Evolutionary conservation across 1,140 invertebrate genomes (phyloP).

Genomic region (Anoplolepis gracilipes): DNA sequence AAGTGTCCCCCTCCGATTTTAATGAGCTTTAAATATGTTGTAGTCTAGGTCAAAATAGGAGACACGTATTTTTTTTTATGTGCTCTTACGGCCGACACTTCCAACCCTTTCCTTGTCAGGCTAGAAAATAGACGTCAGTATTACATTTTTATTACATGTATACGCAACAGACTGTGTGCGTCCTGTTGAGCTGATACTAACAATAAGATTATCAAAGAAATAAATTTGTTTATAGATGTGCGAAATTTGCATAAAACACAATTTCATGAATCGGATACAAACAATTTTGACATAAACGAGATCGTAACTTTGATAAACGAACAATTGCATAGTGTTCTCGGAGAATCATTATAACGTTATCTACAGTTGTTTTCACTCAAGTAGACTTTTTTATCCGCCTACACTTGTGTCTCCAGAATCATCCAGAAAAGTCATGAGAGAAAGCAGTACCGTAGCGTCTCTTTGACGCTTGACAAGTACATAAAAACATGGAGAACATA

Average conservation of each 20-base stretch:
- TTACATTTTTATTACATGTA: conserved; percentile 28
- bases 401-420: conserved; percentile 6
- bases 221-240: conserved; percentile 26
- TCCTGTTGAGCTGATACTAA: too few relatives aligned
- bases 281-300: not conserved
- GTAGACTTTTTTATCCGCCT: not conserved
- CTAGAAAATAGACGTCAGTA: conserved; percentile 17
- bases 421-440: conserved; percentile 27
- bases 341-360: not conserved
- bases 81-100: too few relatives aligned
- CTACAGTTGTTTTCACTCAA: conserved; percentile 34
- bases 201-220: not conserved
- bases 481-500: conserved; percentile 46
- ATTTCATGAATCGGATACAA: not conserved
- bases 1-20: too few relatives aligned
- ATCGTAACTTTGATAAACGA: not conserved
- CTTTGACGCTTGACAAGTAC: conserved; percentile 18
- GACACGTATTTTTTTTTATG: too few relatives aligned
- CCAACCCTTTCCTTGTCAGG: too few relatives aligned
- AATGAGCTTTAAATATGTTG: too few relatives aligned
- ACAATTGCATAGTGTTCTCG: not conserved
- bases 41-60: too few relatives aligned
- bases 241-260: not conserved
- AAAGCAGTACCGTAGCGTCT: not conserved
- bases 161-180: not conserved